Conservation (phyloP, 2,888 invertebrate species). For the Lochmaea crataegi region DNA sequence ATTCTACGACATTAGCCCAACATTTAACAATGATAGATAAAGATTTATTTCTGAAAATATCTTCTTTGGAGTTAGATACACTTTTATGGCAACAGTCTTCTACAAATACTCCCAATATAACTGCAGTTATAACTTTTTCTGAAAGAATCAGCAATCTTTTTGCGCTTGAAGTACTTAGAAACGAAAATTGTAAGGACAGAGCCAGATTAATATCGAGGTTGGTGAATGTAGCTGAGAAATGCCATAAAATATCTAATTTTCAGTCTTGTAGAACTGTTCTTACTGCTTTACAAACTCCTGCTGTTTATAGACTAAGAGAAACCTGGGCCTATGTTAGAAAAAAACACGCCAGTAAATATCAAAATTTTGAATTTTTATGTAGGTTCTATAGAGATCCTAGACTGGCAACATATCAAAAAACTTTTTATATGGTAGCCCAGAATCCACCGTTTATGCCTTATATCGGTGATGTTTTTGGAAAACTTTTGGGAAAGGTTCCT, state of each 20-base stretch:
- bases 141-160: slow-evolving; percentile 68
- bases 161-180: slow-evolving; percentile 66
- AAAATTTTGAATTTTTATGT: slow-evolving; percentile 66
- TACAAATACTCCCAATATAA: slow-evolving; percentile 67
- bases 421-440: slow-evolving; percentile 62
- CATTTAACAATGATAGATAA: slow-evolving; percentile 69
- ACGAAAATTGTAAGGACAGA: slow-evolving; percentile 64
- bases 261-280: slow-evolving; percentile 68
- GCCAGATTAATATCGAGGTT: slow-evolving; percentile 68
- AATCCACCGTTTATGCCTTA: slow-evolving; percentile 66
- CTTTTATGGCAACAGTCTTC: slow-evolving; percentile 65
- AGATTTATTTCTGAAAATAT: slow-evolving; percentile 67
- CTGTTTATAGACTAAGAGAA: slow-evolving; percentile 66
- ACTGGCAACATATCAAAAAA: slow-evolving; percentile 61
- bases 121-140: slow-evolving; percentile 68
- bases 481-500: slow-evolving; percentile 62
- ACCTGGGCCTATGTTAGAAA: slow-evolving; percentile 68
- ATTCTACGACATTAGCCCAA: slow-evolving; percentile 67
- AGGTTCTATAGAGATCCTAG: slow-evolving; percentile 65
- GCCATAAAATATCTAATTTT: slow-evolving; percentile 67
- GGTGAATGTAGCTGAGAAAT: slow-evolving; percentile 69
- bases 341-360: slow-evolving; percentile 68
- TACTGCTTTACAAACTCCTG: slow-evolving; percentile 67
- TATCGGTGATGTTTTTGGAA: slow-evolving; percentile 65
- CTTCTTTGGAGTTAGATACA: slow-evolving; percentile 63